These are phyloP conservation scores for Picus viridis DNA, from an alignment of 2,797 vertebrate genomes.

Conservation along the genomic window DNA sequence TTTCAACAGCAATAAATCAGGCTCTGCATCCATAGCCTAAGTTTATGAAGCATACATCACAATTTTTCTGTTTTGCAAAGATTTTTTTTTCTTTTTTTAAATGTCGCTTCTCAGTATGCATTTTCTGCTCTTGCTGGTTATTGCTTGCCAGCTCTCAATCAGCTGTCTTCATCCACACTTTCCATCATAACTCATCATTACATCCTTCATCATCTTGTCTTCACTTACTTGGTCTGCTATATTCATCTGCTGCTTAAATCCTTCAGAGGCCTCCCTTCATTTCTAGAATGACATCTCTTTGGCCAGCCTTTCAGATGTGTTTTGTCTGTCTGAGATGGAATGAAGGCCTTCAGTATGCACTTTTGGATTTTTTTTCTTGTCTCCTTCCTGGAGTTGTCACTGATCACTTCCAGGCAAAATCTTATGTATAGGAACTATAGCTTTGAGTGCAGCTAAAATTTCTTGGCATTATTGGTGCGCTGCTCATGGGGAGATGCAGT, in stretches of 20 bases:
- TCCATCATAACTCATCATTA: not conserved
- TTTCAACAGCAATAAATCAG: not conserved
- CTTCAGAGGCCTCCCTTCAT: not conserved
- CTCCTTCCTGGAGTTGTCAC: not conserved
- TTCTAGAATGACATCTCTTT: not conserved
- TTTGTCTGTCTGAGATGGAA: not conserved
- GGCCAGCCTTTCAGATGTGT: not conserved
- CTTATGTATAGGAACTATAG: constrained; percentile 23
- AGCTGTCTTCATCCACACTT: not conserved
- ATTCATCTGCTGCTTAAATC: constrained; percentile 18
- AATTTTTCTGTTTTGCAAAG: not conserved
- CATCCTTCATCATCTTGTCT: not conserved
- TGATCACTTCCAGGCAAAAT: constrained; percentile 47
- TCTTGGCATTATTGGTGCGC: not conserved
- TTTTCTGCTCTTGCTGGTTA: not conserved
- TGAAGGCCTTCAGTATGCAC: not conserved
- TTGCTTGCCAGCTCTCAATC: not conserved
- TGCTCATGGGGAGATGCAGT: not conserved
- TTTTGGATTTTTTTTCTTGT: not conserved
- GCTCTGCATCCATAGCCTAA: not conserved
- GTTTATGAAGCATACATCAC: not conserved
- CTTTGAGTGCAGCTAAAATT: constrained; percentile 41
- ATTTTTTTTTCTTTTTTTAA: not conserved
- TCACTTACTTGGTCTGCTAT: constrained; percentile 23
- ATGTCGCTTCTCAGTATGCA: not conserved